phyloP scores from a whole-genome alignment of 1,140 invertebrate species.

The Olivierus martensii region DNA sequence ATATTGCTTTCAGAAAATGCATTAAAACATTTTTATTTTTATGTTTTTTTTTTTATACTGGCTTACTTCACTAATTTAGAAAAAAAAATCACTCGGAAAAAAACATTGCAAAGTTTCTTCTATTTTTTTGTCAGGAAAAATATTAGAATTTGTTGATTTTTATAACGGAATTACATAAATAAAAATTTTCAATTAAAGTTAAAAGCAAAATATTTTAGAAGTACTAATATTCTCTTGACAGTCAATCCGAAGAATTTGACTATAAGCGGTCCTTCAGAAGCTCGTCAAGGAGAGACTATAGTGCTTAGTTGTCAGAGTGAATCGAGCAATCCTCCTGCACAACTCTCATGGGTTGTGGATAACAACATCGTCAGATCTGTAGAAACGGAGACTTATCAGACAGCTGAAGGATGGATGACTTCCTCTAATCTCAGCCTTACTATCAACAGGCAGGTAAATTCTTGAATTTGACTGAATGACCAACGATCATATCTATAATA shows the following conservation, averaged over 20 bases:
- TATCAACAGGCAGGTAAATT: conserved; percentile 35
- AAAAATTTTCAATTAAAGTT: too few species aligned
- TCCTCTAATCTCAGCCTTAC: conserved; percentile 68
- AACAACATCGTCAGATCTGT: conserved; percentile 30
- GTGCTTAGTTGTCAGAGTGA: conserved; percentile 69
- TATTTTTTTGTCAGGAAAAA: conserved; percentile 76
- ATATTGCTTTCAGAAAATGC: too few species aligned
- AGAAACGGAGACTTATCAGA: conserved; percentile 24
- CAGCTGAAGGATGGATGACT: conserved; percentile 68
- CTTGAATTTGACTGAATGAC: neutral
- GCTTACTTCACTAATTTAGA: too few species aligned
- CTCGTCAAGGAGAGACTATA: conserved; percentile 58
- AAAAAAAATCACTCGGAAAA: too few species aligned
- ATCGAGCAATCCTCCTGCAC: conserved; percentile 76
- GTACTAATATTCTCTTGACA: conserved; percentile 35
- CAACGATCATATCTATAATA: too few species aligned
- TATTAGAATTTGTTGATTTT: neutral
- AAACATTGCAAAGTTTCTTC: too few species aligned
- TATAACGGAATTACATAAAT: too few species aligned
- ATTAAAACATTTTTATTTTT: too few species aligned
- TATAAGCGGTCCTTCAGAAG: conserved; percentile 70
- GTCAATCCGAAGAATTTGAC: conserved; percentile 76
- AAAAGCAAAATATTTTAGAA: neutral
- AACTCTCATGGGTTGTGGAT: conserved; percentile 75
- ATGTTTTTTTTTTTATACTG: too few species aligned